Evolutionary conservation across 2,797 vertebrate species (phyloP).

Genomic region (Chelmon rostratus): DNA sequence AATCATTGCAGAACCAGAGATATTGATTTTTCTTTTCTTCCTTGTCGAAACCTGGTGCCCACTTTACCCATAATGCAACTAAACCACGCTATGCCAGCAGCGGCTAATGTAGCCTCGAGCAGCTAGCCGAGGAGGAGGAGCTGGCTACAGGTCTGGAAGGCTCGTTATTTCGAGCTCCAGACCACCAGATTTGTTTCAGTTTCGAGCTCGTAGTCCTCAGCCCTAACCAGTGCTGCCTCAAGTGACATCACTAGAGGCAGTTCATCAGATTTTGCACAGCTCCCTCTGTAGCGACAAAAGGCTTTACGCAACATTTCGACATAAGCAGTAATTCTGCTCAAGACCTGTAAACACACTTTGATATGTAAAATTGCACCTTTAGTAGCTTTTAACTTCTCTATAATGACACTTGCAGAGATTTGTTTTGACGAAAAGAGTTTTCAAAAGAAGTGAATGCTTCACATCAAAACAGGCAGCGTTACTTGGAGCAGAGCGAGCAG

Average conservation of each 20-base stretch:
- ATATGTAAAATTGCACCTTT: background rate
- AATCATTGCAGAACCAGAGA: background rate
- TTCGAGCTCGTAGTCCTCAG: background rate
- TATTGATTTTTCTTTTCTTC: background rate
- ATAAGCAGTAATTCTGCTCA: background rate
- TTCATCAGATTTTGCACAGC: background rate
- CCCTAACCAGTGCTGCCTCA: background rate
- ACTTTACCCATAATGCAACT: background rate
- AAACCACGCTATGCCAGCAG: background rate
- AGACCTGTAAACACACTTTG: background rate
- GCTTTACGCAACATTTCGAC: background rate
- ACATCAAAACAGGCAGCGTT: conserved; percentile 11
- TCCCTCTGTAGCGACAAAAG: background rate
- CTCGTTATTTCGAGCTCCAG: too few relatives aligned
- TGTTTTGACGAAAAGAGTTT: background rate
- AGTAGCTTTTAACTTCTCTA: background rate
- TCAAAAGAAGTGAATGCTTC: background rate
- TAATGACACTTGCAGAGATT: background rate
- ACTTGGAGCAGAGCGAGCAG: background rate
- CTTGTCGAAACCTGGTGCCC: background rate
- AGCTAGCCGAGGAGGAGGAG: too few relatives aligned
- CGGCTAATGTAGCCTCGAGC: too few relatives aligned
- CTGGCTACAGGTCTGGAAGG: too few relatives aligned
- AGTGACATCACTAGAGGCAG: background rate
- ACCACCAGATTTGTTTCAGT: background rate